Base-by-base conservation (phyloP, 2,888 invertebrate species). In the Smittia sp. region DNA sequence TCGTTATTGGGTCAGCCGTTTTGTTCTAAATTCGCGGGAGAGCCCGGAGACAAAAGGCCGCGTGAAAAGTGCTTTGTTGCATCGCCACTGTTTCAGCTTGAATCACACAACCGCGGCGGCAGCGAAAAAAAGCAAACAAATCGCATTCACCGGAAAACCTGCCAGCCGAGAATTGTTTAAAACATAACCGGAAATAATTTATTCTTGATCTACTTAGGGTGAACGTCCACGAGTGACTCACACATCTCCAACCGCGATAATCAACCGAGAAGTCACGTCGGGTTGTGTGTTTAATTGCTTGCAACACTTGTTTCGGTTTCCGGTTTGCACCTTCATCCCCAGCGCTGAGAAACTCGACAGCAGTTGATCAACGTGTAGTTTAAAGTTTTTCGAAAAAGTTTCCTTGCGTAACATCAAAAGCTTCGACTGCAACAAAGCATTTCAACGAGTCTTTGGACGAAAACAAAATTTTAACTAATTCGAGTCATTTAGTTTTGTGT, bases 121-220 rank as follows among this genome's bases (percentile, higher is more conserved):
- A n/a, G n/a, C n/a, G n/a, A n/a, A n/a, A n/a, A n/a, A n/a, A n/a
- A 54, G 54, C 54, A 7, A n/a, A 9, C 11, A 54, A 54, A 54
- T 54, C 54, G 54, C 54, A 54, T 54, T 54, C 15, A 54, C 54
- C 54, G 54, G 54, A 62, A 62, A 62, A 62, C 62, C 62, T 62
- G 62, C 7, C 62, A 62, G 24, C 15, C 62, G 20, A 62, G 6
- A 62, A 62, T 22, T 63, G 25, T 27, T 27, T 1, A 24, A 52
- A 20, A 39, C 20, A 62, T 25, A 32, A 62, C 58, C 72, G 72
- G 72, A 72, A 72, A 18, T 20, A 70, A 70, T 70, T 68, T 68
- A 41, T 41, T 46, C 68, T 68, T 18, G 41, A 22, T 41, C n/a
- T n/a, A 18, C 24, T n/a, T n/a, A 70, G 70, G 70, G 70, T 70